Evolutionary conservation across 2,797 vertebrate species (phyloP), one percentile per base, ranked within the genome.

Genomic region (Carcharodon carcharias): DNA sequence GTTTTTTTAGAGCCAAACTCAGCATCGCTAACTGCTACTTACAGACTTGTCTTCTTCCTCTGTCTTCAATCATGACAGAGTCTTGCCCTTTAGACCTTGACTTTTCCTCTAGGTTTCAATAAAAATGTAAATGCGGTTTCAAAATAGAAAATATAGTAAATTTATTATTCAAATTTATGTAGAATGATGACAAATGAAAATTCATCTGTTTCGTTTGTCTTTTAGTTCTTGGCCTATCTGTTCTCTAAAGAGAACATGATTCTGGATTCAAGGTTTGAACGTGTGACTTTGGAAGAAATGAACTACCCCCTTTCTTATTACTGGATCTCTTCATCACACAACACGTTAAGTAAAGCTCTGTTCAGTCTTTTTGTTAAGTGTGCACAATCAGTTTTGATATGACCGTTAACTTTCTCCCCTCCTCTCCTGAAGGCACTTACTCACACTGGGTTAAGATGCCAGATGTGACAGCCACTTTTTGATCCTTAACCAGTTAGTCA

Each of bases 301-400:
- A 98, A 97, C 88, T 97, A 97, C 65, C 98, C 98, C 0, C 96
- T 98, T 54, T 97, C 98, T n/a, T 97, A 98, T 95, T 98, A 98
- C 96, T 98, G 98, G 98, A 98, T 98, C 96, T 98, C 98, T 0
- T 98, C 98, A 0, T 98, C 98, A n/a, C 98, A 98, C 85, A 98
- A 98, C 96, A 98, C 98, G 98, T 98, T 65, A 96, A 91, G 88
- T 91, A 91, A 91, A n/a, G 21, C 35, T 73, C 35, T 85, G 31
- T 77, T 40, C 58, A n/a, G 21, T 45, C 40, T 45, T 73, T 95
- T 95, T 80, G 73, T 67, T 58, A 63, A 50, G 71, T 23, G 40
- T 35, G 50, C 63, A 65, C 63, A n/a, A 91, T n/a, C 5, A 6
- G 5, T 54, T 31, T 82, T 61, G 56, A 96, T 96, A 23, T n/a